Evolutionary conservation across 2,113 vertebrate species (phyloP).

Genomic region (Gopherus flavomarginatus): DNA sequence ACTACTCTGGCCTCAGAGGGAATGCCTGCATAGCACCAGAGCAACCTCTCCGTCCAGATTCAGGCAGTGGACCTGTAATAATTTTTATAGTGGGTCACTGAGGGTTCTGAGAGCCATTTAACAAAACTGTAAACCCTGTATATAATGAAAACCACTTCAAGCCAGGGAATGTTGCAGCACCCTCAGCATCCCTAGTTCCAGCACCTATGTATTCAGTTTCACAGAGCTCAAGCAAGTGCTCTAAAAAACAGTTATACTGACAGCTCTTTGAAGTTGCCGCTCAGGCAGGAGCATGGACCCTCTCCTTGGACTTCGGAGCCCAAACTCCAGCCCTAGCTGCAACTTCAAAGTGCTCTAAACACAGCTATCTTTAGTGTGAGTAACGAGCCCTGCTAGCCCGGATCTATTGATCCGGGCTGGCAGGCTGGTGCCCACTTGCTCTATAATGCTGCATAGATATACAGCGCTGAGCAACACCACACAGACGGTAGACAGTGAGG

Average conservation of each 20-base stretch:
- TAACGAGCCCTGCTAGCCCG: not conserved
- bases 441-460: not conserved
- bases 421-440: not conserved
- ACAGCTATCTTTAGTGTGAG: not conserved
- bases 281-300: not conserved
- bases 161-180: too few species aligned
- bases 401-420: not conserved
- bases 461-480: not conserved
- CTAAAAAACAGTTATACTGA: not conserved
- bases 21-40: not conserved
- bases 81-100: too few species aligned
- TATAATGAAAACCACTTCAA: too few species aligned
- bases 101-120: too few species aligned
- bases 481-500: fast-evolving
- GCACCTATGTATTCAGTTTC: not conserved
- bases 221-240: not conserved
- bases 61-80: too few species aligned
- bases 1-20: not conserved
- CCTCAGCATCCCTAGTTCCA: too few species aligned
- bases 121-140: too few species aligned
- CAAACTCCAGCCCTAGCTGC: not conserved
- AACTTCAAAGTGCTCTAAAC: not conserved
- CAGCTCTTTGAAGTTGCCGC: not conserved
- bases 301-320: not conserved
- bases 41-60: not conserved